Conservation (phyloP, 2,797 vertebrate species). For the Telmatherina bonti region DNA sequence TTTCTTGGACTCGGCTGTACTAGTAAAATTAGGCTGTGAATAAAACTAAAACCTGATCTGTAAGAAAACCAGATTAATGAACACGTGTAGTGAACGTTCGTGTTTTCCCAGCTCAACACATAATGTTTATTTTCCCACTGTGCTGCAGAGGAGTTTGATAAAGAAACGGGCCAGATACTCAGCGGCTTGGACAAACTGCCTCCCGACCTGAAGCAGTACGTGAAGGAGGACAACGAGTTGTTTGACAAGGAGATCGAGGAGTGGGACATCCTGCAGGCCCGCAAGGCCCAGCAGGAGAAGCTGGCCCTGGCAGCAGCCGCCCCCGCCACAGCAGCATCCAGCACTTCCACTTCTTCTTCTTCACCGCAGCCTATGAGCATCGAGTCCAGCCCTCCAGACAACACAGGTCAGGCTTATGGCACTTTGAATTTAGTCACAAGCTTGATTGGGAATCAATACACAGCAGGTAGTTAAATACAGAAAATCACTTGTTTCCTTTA, state of each 20-base stretch:
- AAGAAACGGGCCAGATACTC: constrained; percentile 93
- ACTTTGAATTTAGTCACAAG: neutral
- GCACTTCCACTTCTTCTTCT: constrained; percentile 66
- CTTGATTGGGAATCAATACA: constrained; percentile 3
- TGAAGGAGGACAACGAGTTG: constrained; percentile 93
- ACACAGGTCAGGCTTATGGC: constrained; percentile 71
- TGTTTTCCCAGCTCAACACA: too few relatives aligned
- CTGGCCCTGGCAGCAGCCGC: constrained; percentile 82
- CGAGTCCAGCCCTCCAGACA: constrained; percentile 78
- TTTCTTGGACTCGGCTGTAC: neutral
- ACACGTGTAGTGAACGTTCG: neutral
- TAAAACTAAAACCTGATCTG: neutral
- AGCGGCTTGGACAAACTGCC: constrained; percentile 95
- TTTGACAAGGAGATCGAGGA: constrained; percentile 95
- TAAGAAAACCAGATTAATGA: neutral
- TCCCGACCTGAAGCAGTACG: constrained; percentile 92
- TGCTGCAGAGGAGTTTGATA: constrained; percentile 93
- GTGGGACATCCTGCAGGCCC: constrained; percentile 90
- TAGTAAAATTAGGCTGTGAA: neutral
- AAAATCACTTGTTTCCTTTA: constrained; percentile 2
- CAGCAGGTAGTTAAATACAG: constrained; percentile 20
- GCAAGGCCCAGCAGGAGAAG: constrained; percentile 93
- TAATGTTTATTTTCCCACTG: neutral
- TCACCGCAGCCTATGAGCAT: constrained; percentile 83
- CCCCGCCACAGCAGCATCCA: constrained; percentile 49